A percentile compares a stretch with the other conserved stretches of the same genome.
Evolutionary conservation across 2,113 vertebrate species (phyloP).

Genomic region (Elaphurus davidianus): DNA sequence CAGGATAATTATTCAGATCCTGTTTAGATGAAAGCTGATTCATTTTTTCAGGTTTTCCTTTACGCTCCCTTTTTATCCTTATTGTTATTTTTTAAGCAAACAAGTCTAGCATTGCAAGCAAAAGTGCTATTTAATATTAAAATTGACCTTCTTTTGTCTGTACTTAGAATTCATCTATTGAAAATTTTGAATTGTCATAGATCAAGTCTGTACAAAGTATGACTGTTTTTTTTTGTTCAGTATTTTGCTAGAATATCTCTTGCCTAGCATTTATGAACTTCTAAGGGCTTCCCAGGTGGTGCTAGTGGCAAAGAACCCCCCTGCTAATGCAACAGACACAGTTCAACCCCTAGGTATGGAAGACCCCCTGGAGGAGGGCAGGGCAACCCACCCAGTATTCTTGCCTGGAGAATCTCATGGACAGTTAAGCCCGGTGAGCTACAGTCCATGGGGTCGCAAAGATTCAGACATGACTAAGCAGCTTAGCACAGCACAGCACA

Average conservation of each 20-base stretch:
- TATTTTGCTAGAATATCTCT: not conserved
- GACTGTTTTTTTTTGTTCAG: not conserved
- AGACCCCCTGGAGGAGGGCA: too few relatives aligned
- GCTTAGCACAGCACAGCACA: not conserved
- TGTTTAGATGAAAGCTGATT: constrained; percentile 69
- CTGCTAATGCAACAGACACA: too few relatives aligned
- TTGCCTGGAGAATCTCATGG: not conserved
- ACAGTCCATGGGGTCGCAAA: not conserved
- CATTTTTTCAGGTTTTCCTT: constrained; percentile 52
- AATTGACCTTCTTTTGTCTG: constrained; percentile 40
- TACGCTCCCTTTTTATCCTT: constrained; percentile 32
- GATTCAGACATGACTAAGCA: not conserved
- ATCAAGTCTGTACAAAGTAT: constrained; percentile 15
- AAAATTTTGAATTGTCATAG: not conserved
- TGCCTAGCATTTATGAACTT: not conserved
- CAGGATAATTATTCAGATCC: constrained; percentile 63
- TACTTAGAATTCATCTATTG: constrained; percentile 19
- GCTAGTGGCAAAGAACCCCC: too few relatives aligned
- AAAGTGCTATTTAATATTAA: constrained; percentile 45
- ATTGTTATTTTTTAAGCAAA: not conserved
- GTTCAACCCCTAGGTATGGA: too few relatives aligned
- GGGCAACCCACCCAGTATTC: too few relatives aligned
- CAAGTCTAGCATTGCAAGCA: not conserved
- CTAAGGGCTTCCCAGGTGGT: too few relatives aligned
- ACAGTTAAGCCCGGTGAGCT: not conserved